Conservation (phyloP, 2,113 vertebrate genomes). For the Hydrochoerus hydrochaeris region DNA sequence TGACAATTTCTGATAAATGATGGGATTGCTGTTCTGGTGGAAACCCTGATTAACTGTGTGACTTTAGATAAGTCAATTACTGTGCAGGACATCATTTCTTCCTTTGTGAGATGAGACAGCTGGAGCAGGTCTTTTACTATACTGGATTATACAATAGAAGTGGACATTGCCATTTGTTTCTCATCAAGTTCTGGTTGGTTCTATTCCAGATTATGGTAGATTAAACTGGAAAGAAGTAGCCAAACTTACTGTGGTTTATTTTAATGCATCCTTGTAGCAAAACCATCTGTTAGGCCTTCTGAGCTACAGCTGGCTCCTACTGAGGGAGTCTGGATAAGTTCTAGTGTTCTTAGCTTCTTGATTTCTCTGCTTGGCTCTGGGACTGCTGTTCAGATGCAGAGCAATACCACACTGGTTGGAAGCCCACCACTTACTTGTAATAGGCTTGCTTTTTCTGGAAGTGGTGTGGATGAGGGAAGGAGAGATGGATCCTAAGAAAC, state of each 20-base stretch:
- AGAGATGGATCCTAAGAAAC: neutral
- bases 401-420: neutral
- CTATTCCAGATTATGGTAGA: neutral
- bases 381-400: neutral
- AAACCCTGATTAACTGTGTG: neutral
- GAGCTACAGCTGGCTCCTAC: neutral
- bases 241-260: neutral
- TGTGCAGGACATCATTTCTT: neutral
- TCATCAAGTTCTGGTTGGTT: neutral
- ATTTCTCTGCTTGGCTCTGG: neutral
- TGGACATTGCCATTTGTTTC: neutral
- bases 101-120: neutral
- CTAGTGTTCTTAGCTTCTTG: constrained; percentile 8
- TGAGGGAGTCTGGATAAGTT: neutral
- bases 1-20: neutral
- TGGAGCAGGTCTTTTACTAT: neutral
- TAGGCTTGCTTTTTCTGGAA: neutral
- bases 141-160: neutral
- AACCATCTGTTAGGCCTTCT: neutral
- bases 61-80: neutral
- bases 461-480: neutral
- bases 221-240: constrained; percentile 27
- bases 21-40: neutral
- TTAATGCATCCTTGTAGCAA: neutral
- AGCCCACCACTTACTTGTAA: neutral